A percentile compares a stretch with the other conserved stretches of the same genome.
Evolutionary conservation across 2,888 invertebrate species (phyloP).

Genomic region (Nymphalis urticae): DNA sequence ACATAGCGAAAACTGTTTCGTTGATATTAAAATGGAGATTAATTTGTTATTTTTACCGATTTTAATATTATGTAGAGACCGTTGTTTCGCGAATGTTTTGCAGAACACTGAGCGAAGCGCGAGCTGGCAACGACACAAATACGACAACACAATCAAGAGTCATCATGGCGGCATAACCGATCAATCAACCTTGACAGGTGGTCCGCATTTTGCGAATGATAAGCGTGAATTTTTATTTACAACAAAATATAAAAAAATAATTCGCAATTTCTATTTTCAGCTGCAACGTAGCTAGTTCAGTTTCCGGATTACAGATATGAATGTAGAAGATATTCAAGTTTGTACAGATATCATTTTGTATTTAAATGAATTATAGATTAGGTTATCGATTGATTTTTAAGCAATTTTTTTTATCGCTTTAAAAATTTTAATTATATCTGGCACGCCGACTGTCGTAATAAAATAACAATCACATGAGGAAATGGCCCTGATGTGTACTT

Average conservation of each 20-base stretch:
- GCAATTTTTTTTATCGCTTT: no score
- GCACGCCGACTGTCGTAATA: no score
- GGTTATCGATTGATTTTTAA: no score
- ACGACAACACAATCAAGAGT: conserved; percentile 54
- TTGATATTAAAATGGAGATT: background rate
- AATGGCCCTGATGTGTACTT: no score
- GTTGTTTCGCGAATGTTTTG: conserved; percentile 66
- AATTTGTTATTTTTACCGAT: conserved; percentile 9
- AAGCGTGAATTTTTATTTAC: conserved; percentile 17
- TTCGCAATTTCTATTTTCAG: no score
- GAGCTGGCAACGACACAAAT: conserved; percentile 58
- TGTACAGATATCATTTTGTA: no score
- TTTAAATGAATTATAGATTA: no score
- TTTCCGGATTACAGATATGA: no score
- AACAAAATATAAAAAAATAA: background rate
- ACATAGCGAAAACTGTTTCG: conserved; percentile 29
- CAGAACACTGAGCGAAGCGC: conserved; percentile 42
- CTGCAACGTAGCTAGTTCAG: no score
- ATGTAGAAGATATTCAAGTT: no score
- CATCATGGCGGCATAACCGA: conserved; percentile 50
- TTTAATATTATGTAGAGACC: conserved; percentile 38
- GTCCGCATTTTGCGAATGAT: conserved; percentile 18
- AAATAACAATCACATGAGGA: no score
- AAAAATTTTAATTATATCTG: no score
- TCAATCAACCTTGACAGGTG: conserved; percentile 40